Base-by-base conservation (phyloP, 1,140 invertebrate species). In the Ceratina australensis region DNA sequence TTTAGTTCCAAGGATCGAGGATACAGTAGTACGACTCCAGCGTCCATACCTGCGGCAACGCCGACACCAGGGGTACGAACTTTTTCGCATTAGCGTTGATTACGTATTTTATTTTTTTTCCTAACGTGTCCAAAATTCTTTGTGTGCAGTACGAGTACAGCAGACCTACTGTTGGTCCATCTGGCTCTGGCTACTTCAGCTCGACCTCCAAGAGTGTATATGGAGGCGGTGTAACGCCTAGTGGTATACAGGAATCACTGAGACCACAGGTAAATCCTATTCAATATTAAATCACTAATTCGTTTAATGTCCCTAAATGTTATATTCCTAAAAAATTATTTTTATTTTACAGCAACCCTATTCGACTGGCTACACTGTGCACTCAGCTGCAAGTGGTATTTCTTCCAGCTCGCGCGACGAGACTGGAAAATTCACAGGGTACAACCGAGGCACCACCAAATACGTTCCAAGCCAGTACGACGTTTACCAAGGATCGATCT, bases 401-500 rank as follows among this genome's bases (percentile, higher is more conserved):
- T 3, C 28, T 5, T 3, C 65, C 13, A 82, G 83, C n/a, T 33
- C 81, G 0, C 78, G 57, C 59, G 79, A 85, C 10, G 74, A 86
- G 50, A 79, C 80, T 2, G 63, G 80, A 1, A 86, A 88, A 28
- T 50, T 87, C 0, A 65, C 82, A 4, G 90, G 89, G 50, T 87
- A 90, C 47, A 81, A 87, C 56, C 78, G 90, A 65, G 89, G 88
- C 28, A 84, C 64, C 0, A 79, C 84, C 0, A 91, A 85, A 64
- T 91, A 88, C 20, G 87, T 87, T n/a, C 82, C 90, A 59, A 83
- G 26, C n/a, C 24, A 42, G 0, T 84, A 83, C 65, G 86, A 87
- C 12, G 26, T 69, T 49, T 68, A 65, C 8, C 24, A 59, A 59
- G 57, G 61, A 69, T 65, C 18, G 8, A 54, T 24, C 8, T 18